Evolutionary conservation across 2,113 vertebrate species (phyloP).

Genomic region (Lichenostomus cassidix): DNA sequence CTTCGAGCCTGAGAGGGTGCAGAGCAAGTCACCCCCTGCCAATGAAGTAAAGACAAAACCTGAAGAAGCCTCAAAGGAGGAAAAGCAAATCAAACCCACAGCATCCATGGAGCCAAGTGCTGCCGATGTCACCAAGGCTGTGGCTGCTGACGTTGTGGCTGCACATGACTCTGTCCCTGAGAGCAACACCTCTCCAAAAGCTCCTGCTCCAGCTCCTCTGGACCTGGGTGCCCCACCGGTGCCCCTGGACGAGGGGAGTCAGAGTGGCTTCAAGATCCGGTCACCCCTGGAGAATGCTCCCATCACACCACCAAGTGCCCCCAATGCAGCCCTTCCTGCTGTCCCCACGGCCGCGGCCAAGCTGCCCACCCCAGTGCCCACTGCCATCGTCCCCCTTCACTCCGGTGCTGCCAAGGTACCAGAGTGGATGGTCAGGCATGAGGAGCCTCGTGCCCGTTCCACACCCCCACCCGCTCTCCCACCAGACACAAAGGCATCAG

Average conservation of each 20-base stretch:
- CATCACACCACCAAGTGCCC: slow-evolving; percentile 59
- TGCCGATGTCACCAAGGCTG: slow-evolving; percentile 13
- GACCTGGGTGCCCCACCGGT: neutral
- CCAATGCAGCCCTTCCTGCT: neutral
- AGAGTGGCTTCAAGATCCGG: slow-evolving; percentile 69
- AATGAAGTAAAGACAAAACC: neutral
- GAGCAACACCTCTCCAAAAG: slow-evolving; percentile 50
- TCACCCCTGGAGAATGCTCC: slow-evolving; percentile 69
- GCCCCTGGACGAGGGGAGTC: slow-evolving; percentile 57
- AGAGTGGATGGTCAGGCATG: slow-evolving; percentile 87
- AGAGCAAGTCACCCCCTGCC: slow-evolving; percentile 36
- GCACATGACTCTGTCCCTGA: slow-evolving; percentile 18
- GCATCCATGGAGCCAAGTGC: neutral
- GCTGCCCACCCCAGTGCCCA: slow-evolving; percentile 57
- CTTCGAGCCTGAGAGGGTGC: slow-evolving; percentile 64
- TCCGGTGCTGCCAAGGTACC: slow-evolving; percentile 69
- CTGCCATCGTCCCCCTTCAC: slow-evolving; percentile 71
- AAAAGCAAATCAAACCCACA: slow-evolving; percentile 21
- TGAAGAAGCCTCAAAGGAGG: slow-evolving; percentile 54
- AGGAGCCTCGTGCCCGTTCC: slow-evolving; percentile 81
- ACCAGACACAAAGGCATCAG: slow-evolving; percentile 93
- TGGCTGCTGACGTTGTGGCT: neutral
- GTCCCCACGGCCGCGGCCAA: slow-evolving; percentile 65
- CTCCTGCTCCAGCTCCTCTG: neutral
- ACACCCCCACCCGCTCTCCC: slow-evolving; percentile 83